Conservation (phyloP, 2,888 invertebrate species). For the Spilosoma lubricipeda region DNA sequence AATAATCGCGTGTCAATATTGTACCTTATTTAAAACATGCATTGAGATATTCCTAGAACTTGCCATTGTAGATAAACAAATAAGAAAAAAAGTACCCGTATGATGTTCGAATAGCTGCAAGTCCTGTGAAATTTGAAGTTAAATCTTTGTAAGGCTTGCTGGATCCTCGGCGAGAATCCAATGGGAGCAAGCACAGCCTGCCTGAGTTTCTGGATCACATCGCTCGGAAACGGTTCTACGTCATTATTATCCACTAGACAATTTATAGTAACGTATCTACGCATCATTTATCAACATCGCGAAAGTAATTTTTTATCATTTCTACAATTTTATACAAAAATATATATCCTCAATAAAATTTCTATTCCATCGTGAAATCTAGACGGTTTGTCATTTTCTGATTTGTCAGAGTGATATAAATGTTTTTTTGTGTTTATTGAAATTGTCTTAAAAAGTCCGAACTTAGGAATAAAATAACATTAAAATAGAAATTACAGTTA, state of each 20-base stretch:
- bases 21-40: neutral
- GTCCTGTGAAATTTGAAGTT: constrained; percentile 76
- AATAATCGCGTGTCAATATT: neutral
- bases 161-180: constrained; percentile 66
- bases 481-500: neutral
- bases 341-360: neutral
- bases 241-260: constrained; percentile 68
- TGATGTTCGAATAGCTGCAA: constrained; percentile 70
- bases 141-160: constrained; percentile 67
- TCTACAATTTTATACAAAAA: constrained; percentile 18
- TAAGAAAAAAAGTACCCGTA: constrained; percentile 54
- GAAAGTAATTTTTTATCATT: constrained; percentile 39
- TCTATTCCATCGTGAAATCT: constrained; percentile 3
- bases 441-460: neutral
- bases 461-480: neutral
- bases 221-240: constrained; percentile 64
- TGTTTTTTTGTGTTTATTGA: constrained; percentile 2
- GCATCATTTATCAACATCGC: constrained; percentile 68
- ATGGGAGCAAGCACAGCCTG: constrained; percentile 66
- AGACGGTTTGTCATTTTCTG: constrained; percentile 8
- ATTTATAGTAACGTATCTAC: constrained; percentile 70
- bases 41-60: neutral
- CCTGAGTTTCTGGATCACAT: constrained; percentile 70
- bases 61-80: neutral
- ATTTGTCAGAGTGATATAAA: constrained; percentile 9